Evolutionary conservation across 2,888 invertebrate genomes (phyloP).

Genomic region (Drosophila macrospina): DNA sequence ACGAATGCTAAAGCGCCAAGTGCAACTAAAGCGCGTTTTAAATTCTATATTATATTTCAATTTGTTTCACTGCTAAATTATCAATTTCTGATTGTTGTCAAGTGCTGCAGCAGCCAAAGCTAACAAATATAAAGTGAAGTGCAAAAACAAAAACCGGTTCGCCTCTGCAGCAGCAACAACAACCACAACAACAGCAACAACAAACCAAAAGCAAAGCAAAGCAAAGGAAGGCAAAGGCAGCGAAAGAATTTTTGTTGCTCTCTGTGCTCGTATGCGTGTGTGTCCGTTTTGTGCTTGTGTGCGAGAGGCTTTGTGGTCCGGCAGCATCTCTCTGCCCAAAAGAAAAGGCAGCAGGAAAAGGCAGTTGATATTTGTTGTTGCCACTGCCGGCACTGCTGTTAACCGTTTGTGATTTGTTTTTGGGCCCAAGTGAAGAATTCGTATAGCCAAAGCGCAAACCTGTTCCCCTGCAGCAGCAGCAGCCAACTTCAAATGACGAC

Average conservation of each 20-base stretch:
- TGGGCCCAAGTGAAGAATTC: conserved; percentile 52
- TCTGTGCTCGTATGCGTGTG: conserved; percentile 38
- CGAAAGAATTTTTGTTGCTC: conserved; percentile 65
- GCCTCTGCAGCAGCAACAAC: conserved; percentile 63
- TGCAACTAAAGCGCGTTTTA: conserved; percentile 40
- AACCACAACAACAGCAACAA: conserved; percentile 40
- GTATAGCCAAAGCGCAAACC: conserved; percentile 55
- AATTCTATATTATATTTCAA: conserved; percentile 26
- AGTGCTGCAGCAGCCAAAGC: conserved; percentile 40
- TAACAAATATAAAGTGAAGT: conserved; percentile 71
- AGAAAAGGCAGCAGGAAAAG: conserved; percentile 68
- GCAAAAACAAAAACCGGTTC: conserved; percentile 81
- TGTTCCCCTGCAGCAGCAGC: conserved; percentile 49
- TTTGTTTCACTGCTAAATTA: conserved; percentile 18
- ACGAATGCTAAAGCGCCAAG: conserved; percentile 49
- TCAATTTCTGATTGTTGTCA: conserved; percentile 53
- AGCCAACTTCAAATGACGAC: conserved; percentile 27
- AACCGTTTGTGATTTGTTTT: conserved; percentile 49
- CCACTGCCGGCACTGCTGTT: conserved; percentile 38
- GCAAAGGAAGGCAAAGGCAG: conserved; percentile 58
- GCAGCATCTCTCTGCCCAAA: conserved; percentile 35
- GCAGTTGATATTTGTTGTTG: conserved; percentile 54
- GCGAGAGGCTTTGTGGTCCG: conserved; percentile 43
- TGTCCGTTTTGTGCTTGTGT: conserved; percentile 38
- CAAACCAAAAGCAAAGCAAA: conserved; percentile 56